Conservation (phyloP, 1,140 invertebrate species). For the Oppia nitens region DNA sequence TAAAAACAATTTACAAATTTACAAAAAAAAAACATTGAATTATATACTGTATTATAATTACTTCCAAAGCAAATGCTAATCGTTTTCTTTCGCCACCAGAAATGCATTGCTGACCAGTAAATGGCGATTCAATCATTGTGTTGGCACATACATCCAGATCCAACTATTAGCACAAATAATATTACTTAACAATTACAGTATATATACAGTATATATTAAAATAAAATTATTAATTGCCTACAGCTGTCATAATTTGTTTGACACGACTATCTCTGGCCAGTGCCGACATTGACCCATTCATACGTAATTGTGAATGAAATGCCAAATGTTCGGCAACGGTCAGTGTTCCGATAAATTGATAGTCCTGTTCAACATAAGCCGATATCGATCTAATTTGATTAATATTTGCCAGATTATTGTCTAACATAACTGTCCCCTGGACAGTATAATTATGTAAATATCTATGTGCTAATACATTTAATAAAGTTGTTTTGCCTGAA, state of each 20-base stretch:
- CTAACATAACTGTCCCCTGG: constrained; percentile 47
- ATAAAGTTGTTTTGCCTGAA: constrained; percentile 83
- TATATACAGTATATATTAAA: too few relatives aligned
- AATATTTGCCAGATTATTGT: constrained; percentile 25
- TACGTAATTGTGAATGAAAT: too few relatives aligned
- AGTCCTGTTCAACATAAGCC: constrained; percentile 89
- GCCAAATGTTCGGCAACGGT: constrained; percentile 75
- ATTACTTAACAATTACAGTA: too few relatives aligned
- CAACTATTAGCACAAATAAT: constrained; percentile 37
- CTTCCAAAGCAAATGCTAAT: constrained; percentile 86
- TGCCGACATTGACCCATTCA: too few relatives aligned
- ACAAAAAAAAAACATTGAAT: too few relatives aligned
- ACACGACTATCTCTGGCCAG: too few relatives aligned
- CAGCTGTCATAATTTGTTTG: too few relatives aligned
- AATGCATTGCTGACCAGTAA: constrained; percentile 68
- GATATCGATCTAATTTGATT: constrained; percentile 54
- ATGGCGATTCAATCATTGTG: constrained; percentile 69
- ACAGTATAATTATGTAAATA: constrained; percentile 47
- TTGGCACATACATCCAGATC: constrained; percentile 51
- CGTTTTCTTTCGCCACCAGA: constrained; percentile 91
- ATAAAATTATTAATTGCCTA: too few relatives aligned
- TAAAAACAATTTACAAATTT: too few relatives aligned
- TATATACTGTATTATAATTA: too few relatives aligned
- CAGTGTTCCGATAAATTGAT: constrained; percentile 80
- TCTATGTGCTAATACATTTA: constrained; percentile 74